These are phyloP conservation scores for Drosophila pachea DNA, from an alignment of 1,140 invertebrate species.

Conservation along the genomic window DNA sequence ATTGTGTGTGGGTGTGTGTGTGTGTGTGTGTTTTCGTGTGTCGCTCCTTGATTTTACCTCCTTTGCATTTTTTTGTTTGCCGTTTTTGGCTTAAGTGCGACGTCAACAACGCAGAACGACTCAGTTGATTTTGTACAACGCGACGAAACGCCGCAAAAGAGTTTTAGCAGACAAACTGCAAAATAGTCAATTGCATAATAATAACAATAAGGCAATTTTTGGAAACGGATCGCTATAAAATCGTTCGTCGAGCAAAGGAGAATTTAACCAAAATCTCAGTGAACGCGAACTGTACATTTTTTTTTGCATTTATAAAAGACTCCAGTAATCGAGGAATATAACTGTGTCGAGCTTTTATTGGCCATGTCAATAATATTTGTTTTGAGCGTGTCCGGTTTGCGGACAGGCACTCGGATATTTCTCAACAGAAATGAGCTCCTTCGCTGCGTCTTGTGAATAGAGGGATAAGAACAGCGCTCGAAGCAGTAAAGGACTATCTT, in stretches of 20 bases:
- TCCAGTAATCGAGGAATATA: too few relatives aligned
- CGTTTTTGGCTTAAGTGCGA: constrained; percentile 36
- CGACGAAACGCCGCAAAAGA: constrained; percentile 37
- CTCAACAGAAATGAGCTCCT: background rate
- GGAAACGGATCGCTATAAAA: background rate
- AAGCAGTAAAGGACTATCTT: background rate
- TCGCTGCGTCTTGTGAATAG: background rate
- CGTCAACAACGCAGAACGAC: constrained; percentile 14
- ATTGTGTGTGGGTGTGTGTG: too few relatives aligned
- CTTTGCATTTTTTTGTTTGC: constrained; percentile 52
- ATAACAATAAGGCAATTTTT: constrained; percentile 2
- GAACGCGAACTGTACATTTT: too few relatives aligned
- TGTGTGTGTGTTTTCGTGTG: constrained; percentile 59
- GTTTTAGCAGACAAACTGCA: constrained; percentile 7
- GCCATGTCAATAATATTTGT: too few relatives aligned
- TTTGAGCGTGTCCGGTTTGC: too few relatives aligned
- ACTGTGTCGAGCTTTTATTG: too few relatives aligned
- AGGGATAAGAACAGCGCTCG: background rate
- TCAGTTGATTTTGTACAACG: constrained; percentile 45
- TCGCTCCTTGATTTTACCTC: too few relatives aligned
- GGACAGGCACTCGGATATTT: too few relatives aligned
- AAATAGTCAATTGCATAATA: background rate
- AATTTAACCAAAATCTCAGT: too few relatives aligned
- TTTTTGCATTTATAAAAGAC: too few relatives aligned
- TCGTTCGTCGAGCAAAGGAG: background rate